These are phyloP conservation scores for Melipona bicolor DNA, from an alignment of 2,888 invertebrate species.

Conservation along the genomic window DNA sequence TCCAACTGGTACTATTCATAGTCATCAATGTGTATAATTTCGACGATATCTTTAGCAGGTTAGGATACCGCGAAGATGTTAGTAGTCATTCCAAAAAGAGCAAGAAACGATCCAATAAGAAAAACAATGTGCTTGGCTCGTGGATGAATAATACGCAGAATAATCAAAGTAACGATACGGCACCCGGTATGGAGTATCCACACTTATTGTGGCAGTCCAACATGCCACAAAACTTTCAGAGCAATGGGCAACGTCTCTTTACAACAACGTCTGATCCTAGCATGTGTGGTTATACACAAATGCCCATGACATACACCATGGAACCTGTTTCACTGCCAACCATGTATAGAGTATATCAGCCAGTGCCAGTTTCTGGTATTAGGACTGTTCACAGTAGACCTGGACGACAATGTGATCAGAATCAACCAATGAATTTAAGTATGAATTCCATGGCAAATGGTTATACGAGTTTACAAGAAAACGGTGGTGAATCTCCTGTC, in stretches of 20 bases:
- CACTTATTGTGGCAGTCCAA: constrained; percentile 76
- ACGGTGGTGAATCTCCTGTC: constrained; percentile 70
- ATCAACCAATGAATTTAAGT: constrained; percentile 50
- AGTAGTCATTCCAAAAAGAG: constrained; percentile 65
- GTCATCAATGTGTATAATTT: not conserved
- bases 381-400: constrained; percentile 71
- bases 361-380: constrained; percentile 77
- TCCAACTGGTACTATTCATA: not conserved
- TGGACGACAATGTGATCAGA: constrained; percentile 67
- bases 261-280: constrained; percentile 84
- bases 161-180: constrained; percentile 40
- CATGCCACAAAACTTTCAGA: constrained; percentile 65
- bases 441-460: constrained; percentile 71
- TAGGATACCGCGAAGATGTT: constrained; percentile 57
- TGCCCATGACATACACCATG: constrained; percentile 85
- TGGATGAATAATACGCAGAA: constrained; percentile 47
- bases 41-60: constrained; percentile 25
- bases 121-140: constrained; percentile 16
- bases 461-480: constrained; percentile 77
- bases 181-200: constrained; percentile 72
- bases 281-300: constrained; percentile 83
- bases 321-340: constrained; percentile 89
- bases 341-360: constrained; percentile 86
- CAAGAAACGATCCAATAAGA: constrained; percentile 67
- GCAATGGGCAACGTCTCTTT: constrained; percentile 84